Base-by-base conservation (phyloP, 1,140 invertebrate genomes). In the Lethrus apterus region DNA sequence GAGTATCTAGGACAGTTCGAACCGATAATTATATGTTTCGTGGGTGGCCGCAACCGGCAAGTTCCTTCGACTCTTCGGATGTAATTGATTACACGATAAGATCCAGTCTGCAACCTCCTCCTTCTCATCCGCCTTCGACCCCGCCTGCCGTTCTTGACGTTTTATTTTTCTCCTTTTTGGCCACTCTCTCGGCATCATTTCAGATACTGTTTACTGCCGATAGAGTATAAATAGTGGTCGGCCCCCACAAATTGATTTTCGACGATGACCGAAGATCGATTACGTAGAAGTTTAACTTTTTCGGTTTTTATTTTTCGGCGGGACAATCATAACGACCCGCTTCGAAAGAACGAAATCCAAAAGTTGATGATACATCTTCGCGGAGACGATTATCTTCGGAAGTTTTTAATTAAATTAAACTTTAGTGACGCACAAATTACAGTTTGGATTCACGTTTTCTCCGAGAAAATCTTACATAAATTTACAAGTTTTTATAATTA, bases 141-240 rank as follows among this genome's bases (percentile, higher is more conserved):
- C 14, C 14, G 9, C 13, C 14, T 7, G 31, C 31, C 31, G 14
- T 5, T 5, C 9, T 14, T 14, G 31, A 33, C 5, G 5, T 18
- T 38, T 38, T 23, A 10, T 42, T 17, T 23, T 24, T 41, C 23
- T 5, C 13, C 31, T 14, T 24, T 42, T 18, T 26, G n/a, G 24
- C 21, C 13, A 14, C 8, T 14, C 23, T n/a, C 29, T 26, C 36
- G 19, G 15, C 23, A 24, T 11, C 7, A 10, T 29, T 17, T 11
- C 18, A 29, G 40, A 29, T 42, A 42, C 24, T 42, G 40, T n/a
- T n/a, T 17, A 29, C 40, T 29, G 40, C 17, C 29, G 40, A 42
- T 42, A 24, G n/a, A 42, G 40, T 42, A 42, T 42, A 42, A 42
- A 42, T 42, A 42, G 40, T 42, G 29, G 40, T 14, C 35, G 19